Evolutionary conservation across 64 coral and sea anemone genomes (phyloP), one percentile per base, ranked within the genome.

Genomic region (Montipora foliosa): DNA sequence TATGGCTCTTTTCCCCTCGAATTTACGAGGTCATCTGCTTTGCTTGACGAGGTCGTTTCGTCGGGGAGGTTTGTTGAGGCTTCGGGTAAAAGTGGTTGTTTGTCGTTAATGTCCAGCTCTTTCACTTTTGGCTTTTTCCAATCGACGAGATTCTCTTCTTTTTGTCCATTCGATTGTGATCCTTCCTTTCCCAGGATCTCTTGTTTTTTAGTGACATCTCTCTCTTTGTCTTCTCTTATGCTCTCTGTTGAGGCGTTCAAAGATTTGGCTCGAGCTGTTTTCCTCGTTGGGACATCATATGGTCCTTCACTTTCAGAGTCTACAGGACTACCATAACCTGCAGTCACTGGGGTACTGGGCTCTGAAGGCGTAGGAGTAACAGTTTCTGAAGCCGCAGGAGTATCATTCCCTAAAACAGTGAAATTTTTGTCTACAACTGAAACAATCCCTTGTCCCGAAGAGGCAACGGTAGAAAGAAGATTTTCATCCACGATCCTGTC

Each of bases 311-410:
- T 86, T 20, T 86, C 82, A 47, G 82, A 86, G 9, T 49, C 44
- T 62, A 70, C 82, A n/a, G 82, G 82, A n/a, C 3, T 85, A 69
- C 64, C 76, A 50, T 78, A 47, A 16, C 45, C 46, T 19, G 12
- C 47, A 49, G 76, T 45, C 6, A 78, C 5, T 49, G 76, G 76
- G 4, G 76, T 78, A 50, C 76, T 78, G 14, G 46, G 46, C 47
- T 78, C 76, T 49, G 76, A 78, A 10, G 76, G 46, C 76, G 44
- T 29, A 4, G 76, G 82, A 19, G 15, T 85, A 48, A 19, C 82
- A 8, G 66, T 86, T 49, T 86, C 82, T 71, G 82, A 86, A 47
- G 44, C 62, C 82, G 62, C 44, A 48, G 82, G 82, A 47, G 15
- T 85, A 70, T 4, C 46, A 47, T 47, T 86, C 8, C 45, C 82